A percentile compares a stretch with the other conserved stretches of the same genome.
Conservation (phyloP, 2,113 vertebrate species). For the Cryptoleucopteryx plumbea region DNA sequence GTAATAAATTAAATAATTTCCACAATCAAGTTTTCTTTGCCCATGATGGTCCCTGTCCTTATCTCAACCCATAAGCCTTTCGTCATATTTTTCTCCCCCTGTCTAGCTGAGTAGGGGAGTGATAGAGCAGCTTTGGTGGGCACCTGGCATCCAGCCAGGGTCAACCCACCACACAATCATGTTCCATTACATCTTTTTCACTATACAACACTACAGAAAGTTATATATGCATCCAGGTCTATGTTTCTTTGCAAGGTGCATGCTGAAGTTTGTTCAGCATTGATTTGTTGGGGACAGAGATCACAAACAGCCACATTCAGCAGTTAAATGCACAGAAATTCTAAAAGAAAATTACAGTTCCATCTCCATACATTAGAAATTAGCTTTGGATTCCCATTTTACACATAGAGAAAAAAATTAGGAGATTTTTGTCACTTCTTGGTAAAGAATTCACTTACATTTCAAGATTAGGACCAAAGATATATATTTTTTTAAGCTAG, state of each 20-base stretch:
- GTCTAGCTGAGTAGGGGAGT: neutral
- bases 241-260: neutral
- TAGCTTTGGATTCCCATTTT: neutral
- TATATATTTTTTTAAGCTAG: neutral
- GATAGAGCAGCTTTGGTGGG: neutral
- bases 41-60: neutral
- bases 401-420: neutral
- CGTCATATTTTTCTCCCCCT: neutral
- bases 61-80: neutral
- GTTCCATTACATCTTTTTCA: neutral
- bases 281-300: neutral
- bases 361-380: neutral
- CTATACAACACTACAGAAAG: fast-evolving
- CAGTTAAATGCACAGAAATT: neutral
- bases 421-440: neutral
- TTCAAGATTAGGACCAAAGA: neutral
- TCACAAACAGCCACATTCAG: neutral
- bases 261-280: neutral
- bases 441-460: neutral
- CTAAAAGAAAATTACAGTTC: neutral
- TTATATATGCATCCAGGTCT: fast-evolving
- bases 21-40: neutral
- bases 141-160: neutral
- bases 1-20: neutral
- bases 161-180: neutral